Percentiles rank a stretch among this genome's conserved stretches.
Conservation (phyloP, 2,888 invertebrate genomes). For the Plutella xylostella region DNA sequence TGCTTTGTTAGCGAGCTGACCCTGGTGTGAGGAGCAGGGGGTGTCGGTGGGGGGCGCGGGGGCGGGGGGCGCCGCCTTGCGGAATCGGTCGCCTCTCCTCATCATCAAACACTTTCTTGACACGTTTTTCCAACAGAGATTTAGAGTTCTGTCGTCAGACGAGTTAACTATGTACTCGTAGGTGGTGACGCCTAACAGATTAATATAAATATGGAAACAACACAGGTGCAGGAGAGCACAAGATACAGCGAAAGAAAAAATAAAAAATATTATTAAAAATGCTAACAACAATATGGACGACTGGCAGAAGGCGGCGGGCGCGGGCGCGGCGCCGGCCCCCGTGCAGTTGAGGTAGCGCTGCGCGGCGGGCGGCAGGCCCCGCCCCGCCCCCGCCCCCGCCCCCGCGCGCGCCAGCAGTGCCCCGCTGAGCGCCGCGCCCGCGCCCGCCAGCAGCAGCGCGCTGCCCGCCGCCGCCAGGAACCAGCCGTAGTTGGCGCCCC, state of each 20-base stretch:
- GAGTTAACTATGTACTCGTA: slow-evolving; percentile 88
- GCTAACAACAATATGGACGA: slow-evolving; percentile 43
- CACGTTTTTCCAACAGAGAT: too few species aligned
- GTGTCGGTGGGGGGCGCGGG: too few species aligned
- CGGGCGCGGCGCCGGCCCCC: too few species aligned
- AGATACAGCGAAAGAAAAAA: slow-evolving; percentile 80
- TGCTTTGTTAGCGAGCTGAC: slow-evolving; percentile 16
- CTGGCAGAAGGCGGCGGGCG: too few species aligned
- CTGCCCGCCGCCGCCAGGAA: slow-evolving; percentile 86
- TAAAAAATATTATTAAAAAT: slow-evolving; percentile 69
- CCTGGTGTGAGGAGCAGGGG: too few species aligned
- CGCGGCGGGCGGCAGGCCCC: slow-evolving; percentile 67
- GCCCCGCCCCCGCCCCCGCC: too few species aligned
- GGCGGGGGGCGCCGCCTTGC: too few species aligned
- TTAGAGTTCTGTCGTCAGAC: too few species aligned
- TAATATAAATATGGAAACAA: slow-evolving; percentile 90
- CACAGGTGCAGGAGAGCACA: slow-evolving; percentile 85
- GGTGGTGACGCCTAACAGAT: slow-evolving; percentile 85
- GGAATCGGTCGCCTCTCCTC: too few species aligned
- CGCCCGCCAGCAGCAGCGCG: slow-evolving; percentile 78
- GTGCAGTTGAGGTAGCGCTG: slow-evolving; percentile 51
- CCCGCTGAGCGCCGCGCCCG: slow-evolving; percentile 80
- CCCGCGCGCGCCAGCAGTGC: slow-evolving; percentile 79
- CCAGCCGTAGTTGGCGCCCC: slow-evolving; percentile 87
- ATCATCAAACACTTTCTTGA: too few species aligned